These are phyloP conservation scores for Lypha dubia DNA, from an alignment of 2,888 invertebrate species.

Conservation along the genomic window DNA sequence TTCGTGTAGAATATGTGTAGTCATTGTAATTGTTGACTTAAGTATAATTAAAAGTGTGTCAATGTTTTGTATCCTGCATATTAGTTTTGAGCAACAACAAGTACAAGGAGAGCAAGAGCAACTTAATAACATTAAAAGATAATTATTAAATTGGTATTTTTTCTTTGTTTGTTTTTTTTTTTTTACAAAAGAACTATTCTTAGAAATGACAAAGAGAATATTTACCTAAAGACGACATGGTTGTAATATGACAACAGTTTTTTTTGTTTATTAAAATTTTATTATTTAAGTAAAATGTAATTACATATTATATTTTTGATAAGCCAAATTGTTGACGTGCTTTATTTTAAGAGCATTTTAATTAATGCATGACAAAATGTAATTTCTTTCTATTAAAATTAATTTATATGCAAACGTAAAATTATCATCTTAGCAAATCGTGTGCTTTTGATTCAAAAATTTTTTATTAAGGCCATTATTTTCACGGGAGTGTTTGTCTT, in stretches of 20 bases:
- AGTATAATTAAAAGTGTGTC: constrained; percentile 81
- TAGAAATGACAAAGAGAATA: constrained; percentile 28
- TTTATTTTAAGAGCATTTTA: constrained; percentile 2
- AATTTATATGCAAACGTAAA: constrained; percentile 8
- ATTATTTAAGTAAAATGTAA: constrained; percentile 39
- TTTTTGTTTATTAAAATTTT: constrained; percentile 10
- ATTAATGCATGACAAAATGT: constrained; percentile 46
- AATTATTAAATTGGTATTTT: constrained; percentile 59
- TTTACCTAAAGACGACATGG: constrained; percentile 41
- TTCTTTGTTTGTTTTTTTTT: too few species aligned
- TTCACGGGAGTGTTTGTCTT: constrained; percentile 35
- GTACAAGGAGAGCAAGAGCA: constrained; percentile 34
- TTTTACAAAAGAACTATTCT: constrained; percentile 36
- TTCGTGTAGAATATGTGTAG: constrained; percentile 22
- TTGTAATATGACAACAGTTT: constrained; percentile 3
- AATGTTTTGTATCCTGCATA: constrained; percentile 79
- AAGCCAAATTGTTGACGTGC: constrained; percentile 10
- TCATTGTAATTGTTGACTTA: constrained; percentile 72
- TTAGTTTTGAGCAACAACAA: constrained; percentile 74
- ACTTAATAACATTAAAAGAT: constrained; percentile 56
- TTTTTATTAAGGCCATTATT: constrained; percentile 28
- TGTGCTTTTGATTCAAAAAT: constrained; percentile 3
- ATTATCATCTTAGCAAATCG: constrained; percentile 20
- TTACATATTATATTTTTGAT: constrained; percentile 41
- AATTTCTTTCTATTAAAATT: constrained; percentile 35